Evolutionary conservation across 1,140 invertebrate genomes (phyloP).

Genomic region (Parasteatoda tepidariorum): DNA sequence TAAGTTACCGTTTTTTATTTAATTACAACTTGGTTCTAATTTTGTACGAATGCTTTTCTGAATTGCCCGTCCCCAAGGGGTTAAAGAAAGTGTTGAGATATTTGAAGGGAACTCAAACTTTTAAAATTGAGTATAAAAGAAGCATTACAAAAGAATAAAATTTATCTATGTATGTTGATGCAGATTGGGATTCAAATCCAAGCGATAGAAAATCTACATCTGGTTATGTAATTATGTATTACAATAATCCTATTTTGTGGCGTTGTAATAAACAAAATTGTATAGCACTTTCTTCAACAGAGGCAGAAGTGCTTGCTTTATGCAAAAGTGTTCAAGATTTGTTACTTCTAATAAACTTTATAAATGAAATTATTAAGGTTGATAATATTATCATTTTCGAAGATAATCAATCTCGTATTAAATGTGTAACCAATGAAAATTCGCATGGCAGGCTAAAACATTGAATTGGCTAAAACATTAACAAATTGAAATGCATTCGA

Average conservation of each 20-base stretch:
- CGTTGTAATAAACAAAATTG: conserved; percentile 1
- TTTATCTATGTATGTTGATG: conserved; percentile 27
- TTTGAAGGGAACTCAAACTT: too few relatives aligned
- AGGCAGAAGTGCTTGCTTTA: conserved; percentile 13
- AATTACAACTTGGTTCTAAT: too few relatives aligned
- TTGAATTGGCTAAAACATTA: too few relatives aligned
- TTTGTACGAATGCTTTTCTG: too few relatives aligned
- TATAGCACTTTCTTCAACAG: conserved; percentile 11
- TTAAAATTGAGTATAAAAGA: too few relatives aligned
- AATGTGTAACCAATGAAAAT: too few relatives aligned
- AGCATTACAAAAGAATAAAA: neutral
- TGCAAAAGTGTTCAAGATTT: conserved; percentile 1
- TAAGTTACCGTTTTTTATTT: too few relatives aligned
- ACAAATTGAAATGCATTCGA: too few relatives aligned
- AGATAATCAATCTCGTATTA: conserved; percentile 4
- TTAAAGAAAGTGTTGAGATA: conserved; percentile 18
- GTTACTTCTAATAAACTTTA: neutral
- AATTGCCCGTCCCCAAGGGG: too few relatives aligned
- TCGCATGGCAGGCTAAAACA: conserved; percentile 1
- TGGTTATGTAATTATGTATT: conserved; percentile 18
- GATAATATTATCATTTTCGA: too few relatives aligned
- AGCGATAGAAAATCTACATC: neutral
- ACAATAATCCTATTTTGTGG: conserved; percentile 3
- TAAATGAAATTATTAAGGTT: neutral
- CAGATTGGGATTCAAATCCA: neutral